Evolutionary conservation across 1,140 invertebrate species (phyloP), one percentile per base, ranked within the genome.

Genomic region (Ganaspis sp.): DNA sequence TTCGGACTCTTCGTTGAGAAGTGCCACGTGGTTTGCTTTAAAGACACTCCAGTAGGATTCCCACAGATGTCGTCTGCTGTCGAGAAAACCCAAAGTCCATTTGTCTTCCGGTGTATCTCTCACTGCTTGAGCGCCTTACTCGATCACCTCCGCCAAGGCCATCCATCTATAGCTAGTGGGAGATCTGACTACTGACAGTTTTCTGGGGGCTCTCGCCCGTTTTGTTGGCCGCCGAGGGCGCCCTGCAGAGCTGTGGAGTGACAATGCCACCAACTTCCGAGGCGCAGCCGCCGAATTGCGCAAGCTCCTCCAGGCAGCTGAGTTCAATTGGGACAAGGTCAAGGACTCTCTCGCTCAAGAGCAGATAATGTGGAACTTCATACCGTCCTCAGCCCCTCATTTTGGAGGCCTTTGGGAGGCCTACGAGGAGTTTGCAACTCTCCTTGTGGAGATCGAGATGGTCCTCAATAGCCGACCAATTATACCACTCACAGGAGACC

Each of bases 381-480:
- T 64, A 21, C 58, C 58, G 4, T 17, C 58, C 6, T 34, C 29
- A 6, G 29, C 29, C 6, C 29, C 42, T 4, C 42, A 49, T 15
- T 15, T 49, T 15, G 42, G 42, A 11, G 42, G 42, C 4, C 9
- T 29, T 6, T 38, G 69, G 69, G 69, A 70, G 17, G 4, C 69
- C 9, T 70, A 12, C 9, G 40, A 42, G 15, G 40, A 42, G 15
- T 49, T n/a, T 4, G 17, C 42, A 15, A 70, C 74, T 3, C n/a
- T 71, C 4, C 15, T 26, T 5, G 21, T 15, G 9, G 9, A n/a
- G n/a, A 64, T 53, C n/a, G 74, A 76, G 29, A 34, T 40, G 12
- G 19, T 19, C 19, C 70, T 77, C 29, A 77, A 77, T 40, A 73
- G 53, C 4, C 29, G 75, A 23, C 75, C 75, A 5, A 21, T 77